phyloP scores from a whole-genome alignment of 2,888 invertebrate genomes.

The Tipula confusa region DNA sequence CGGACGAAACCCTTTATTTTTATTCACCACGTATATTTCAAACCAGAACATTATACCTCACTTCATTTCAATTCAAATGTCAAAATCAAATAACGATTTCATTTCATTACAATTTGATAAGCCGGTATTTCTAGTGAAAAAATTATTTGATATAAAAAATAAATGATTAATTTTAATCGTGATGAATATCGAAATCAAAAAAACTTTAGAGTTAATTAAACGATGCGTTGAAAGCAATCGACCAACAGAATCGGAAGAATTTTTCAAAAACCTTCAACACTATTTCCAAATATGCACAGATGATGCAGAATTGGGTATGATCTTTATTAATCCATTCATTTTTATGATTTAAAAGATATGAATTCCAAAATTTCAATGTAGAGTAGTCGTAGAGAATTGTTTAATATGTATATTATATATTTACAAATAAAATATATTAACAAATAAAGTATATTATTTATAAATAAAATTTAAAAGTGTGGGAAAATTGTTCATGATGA shows the following conservation, averaged over 20 bases:
- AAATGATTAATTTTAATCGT: neutral
- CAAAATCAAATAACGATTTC: too few relatives aligned
- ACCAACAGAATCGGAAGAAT: constrained; percentile 37
- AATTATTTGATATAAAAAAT: neutral
- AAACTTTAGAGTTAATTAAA: constrained; percentile 33
- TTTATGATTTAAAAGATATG: too few relatives aligned
- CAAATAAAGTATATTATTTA: too few relatives aligned
- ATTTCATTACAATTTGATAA: too few relatives aligned
- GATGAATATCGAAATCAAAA: neutral
- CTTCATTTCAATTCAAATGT: neutral
- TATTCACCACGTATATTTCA: neutral
- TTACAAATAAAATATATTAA: too few relatives aligned
- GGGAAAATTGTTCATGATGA: too few relatives aligned
- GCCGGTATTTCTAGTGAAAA: neutral
- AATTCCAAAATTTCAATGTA: too few relatives aligned
- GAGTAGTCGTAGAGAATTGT: too few relatives aligned
- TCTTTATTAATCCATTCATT: too few relatives aligned
- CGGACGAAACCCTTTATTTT: too few relatives aligned
- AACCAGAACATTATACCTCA: neutral
- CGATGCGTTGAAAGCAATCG: constrained; percentile 36
- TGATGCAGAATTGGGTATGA: constrained; percentile 38
- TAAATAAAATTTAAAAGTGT: too few relatives aligned
- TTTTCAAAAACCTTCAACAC: constrained; percentile 37
- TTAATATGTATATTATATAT: too few relatives aligned
- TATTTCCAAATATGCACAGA: constrained; percentile 37